phyloP scores from a whole-genome alignment of 1,140 invertebrate species.

The Aphelinus certus region DNA sequence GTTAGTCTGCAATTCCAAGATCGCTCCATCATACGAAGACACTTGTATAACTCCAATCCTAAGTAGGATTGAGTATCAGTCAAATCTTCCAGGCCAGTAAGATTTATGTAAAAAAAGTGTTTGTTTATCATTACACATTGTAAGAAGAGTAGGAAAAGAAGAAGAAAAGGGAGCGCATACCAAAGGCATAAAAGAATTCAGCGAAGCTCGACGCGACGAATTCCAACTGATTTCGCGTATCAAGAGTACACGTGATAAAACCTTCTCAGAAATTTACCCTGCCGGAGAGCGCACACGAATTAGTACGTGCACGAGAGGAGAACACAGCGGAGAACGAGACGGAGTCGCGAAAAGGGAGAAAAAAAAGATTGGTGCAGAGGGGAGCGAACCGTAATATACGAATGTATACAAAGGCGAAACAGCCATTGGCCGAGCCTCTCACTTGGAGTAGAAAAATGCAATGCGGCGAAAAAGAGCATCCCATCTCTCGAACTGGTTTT shows the following conservation, averaged over 20 bases:
- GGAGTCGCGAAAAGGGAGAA: not conserved
- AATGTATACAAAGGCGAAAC: constrained; percentile 14
- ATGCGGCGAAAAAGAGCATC: not conserved
- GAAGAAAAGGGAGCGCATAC: too few relatives aligned
- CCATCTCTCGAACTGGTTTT: constrained; percentile 41
- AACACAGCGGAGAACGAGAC: not conserved
- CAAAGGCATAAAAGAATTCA: too few relatives aligned
- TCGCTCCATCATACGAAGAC: too few relatives aligned
- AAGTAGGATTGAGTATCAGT: too few relatives aligned
- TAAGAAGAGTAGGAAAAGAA: too few relatives aligned
- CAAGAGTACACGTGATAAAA: not conserved
- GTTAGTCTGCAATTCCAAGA: too few relatives aligned
- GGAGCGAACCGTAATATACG: not conserved
- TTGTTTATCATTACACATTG: too few relatives aligned
- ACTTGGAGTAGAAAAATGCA: too few relatives aligned
- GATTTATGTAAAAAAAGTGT: too few relatives aligned
- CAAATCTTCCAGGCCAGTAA: too few relatives aligned
- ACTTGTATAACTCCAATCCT: too few relatives aligned
- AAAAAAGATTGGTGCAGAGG: constrained; percentile 6
- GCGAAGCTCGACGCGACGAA: not conserved
- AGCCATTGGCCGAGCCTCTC: constrained; percentile 14
- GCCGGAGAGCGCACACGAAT: constrained; percentile 8
- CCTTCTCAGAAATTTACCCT: constrained; percentile 4
- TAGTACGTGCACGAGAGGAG: not conserved
- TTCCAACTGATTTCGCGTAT: not conserved